Conservation (phyloP, 2,888 invertebrate species). For the Mermis nigrescens region DNA sequence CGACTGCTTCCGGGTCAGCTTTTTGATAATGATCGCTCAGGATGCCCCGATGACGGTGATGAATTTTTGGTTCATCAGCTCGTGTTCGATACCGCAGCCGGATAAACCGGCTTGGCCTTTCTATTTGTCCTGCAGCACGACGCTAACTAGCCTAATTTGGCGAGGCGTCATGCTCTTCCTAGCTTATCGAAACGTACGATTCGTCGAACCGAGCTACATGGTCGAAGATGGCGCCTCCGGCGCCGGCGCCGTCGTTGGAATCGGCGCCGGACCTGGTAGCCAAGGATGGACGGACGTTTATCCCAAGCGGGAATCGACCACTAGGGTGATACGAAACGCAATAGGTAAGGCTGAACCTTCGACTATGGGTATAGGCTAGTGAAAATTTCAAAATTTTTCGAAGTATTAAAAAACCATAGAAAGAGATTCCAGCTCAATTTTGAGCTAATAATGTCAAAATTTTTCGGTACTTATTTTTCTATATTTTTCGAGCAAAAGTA, state of each 20-base stretch:
- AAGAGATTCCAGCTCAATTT: too few species aligned
- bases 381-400: not conserved
- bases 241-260: not conserved
- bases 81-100: conserved; percentile 27
- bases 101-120: conserved; percentile 20
- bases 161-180: conserved; percentile 26
- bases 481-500: too few species aligned
- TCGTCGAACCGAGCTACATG: not conserved
- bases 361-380: not conserved
- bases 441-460: too few species aligned
- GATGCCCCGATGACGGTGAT: conserved; percentile 28
- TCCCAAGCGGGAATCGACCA: too few species aligned
- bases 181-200: conserved; percentile 17
- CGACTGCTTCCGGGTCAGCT: conserved; percentile 31
- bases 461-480: too few species aligned
- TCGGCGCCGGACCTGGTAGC: too few species aligned
- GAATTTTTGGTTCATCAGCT: conserved; percentile 28
- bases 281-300: too few species aligned
- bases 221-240: not conserved
- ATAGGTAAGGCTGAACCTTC: not conserved
- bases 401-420: too few species aligned
- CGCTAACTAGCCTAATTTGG: conserved; percentile 24
- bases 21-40: conserved; percentile 27
- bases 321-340: not conserved
- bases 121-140: conserved; percentile 21